phyloP scores from a whole-genome alignment of 2,888 invertebrate species.

The Pristionchus entomophagus region DNA sequence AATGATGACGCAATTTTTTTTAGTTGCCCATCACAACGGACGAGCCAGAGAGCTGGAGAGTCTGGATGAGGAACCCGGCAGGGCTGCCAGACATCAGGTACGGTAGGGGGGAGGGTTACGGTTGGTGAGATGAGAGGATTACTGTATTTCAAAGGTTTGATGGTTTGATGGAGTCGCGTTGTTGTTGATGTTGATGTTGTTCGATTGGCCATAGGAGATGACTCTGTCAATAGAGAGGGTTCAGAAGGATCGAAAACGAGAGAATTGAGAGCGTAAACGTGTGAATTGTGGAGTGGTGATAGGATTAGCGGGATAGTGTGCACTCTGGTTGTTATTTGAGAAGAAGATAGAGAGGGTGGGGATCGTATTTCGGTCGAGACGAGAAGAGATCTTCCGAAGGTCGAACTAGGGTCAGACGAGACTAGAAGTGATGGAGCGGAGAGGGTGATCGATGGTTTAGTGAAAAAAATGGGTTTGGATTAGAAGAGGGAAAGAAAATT shows the following conservation, averaged over 20 bases:
- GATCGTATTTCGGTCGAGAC: background rate
- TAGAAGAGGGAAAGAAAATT: background rate
- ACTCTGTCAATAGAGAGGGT: background rate
- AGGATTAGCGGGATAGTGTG: background rate
- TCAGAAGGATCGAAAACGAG: background rate
- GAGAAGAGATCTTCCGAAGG: slow-evolving; percentile 10
- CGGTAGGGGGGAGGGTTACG: background rate
- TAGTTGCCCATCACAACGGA: slow-evolving; percentile 2
- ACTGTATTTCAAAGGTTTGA: background rate
- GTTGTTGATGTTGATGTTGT: no score
- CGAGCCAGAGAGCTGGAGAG: slow-evolving; percentile 37
- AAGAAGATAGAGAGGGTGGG: background rate
- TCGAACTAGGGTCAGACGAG: background rate
- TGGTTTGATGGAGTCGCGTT: no score
- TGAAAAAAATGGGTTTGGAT: background rate
- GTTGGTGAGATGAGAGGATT: background rate
- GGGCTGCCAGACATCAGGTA: slow-evolving; percentile 18
- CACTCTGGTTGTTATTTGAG: background rate
- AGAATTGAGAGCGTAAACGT: background rate
- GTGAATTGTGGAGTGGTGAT: background rate
- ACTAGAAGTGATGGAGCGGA: background rate
- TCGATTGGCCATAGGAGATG: no score
- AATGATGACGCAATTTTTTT: background rate
- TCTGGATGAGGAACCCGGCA: slow-evolving; percentile 38
- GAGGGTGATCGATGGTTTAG: background rate